phyloP scores from a whole-genome alignment of 2,113 vertebrate species.

The Pantherophis guttatus region DNA sequence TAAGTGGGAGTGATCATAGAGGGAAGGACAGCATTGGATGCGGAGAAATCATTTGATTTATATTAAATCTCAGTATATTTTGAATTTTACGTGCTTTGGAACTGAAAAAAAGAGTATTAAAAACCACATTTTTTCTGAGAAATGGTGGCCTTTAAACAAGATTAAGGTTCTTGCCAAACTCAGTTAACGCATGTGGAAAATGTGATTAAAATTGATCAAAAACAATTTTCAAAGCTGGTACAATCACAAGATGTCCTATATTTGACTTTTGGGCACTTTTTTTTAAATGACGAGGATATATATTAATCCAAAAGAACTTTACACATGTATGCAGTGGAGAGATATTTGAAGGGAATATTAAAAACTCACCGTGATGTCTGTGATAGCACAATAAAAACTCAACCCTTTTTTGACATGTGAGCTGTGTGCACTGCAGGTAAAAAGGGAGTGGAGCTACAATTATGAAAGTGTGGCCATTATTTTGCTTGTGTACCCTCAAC shows the following conservation, averaged over 20 bases:
- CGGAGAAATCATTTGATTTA: background rate
- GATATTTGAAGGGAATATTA: background rate
- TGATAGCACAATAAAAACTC: background rate
- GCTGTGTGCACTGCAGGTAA: background rate
- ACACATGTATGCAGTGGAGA: background rate
- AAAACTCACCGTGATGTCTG: background rate
- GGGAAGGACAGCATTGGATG: background rate
- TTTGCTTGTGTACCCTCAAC: background rate
- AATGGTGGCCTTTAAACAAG: constrained; percentile 37
- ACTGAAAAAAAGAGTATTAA: constrained; percentile 24
- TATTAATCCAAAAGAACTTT: background rate
- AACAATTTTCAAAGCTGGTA: background rate
- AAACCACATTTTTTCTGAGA: background rate
- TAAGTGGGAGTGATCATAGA: background rate
- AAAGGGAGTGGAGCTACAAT: background rate
- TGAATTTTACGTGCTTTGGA: constrained; percentile 14
- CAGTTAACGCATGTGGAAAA: background rate
- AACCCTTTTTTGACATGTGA: background rate
- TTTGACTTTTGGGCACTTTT: background rate
- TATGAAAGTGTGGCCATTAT: background rate
- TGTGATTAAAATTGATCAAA: constrained; percentile 24
- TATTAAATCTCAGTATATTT: constrained; percentile 30
- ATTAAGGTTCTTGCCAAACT: constrained; percentile 31
- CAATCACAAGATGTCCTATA: background rate
- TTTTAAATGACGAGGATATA: background rate